Evolutionary conservation across 2,888 invertebrate species (phyloP), one percentile per base, ranked within the genome.

Genomic region (Chirona hameri): DNA sequence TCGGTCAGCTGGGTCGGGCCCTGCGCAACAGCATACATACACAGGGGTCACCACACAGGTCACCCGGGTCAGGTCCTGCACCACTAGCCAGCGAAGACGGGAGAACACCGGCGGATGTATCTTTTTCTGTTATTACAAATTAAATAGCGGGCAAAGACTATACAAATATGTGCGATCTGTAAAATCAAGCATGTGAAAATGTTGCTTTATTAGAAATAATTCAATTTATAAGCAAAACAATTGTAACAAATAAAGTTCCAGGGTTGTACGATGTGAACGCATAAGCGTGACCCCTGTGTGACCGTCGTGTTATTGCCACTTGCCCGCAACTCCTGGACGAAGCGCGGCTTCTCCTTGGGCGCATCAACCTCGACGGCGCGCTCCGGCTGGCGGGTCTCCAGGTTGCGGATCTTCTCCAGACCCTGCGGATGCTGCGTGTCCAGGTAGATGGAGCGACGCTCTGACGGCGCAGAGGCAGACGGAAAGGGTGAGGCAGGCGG

Each of bases 341-440:
- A 95, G 87, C 93, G 91, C 14, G 97, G 96, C 84, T 95, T 92
- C 84, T 92, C 93, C 83, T 93, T 91, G 83, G 92, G 92, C 48
- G 93, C 93, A 88, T 96, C 86, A 21, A 85, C 86, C n/a, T 87
- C 95, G 87, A 94, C 94, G 14, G 95, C 90, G 85, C 94, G 92
- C 7, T 93, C 91, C 84, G 93, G 93, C 86, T 92, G 93, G 31
- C 93, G 94, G 90, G 95, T 94, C 90, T 97, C 97, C 72, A 97
- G 90, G 88, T 94, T 94, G 86, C 93, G 92, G 85, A 96, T 97
- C 89, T 95, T 97, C 87, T 94, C 97, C 87, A 95, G 91, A 83
- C 95, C 96, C 89, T 96, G 95, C 24, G 97, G 97, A 90, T 97
- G 96, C 87, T 97, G 96, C 48, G 95, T 95, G 86, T 97, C 97